phyloP scores from a whole-genome alignment of 1,140 invertebrate species.

The Notospermus geniculatus region DNA sequence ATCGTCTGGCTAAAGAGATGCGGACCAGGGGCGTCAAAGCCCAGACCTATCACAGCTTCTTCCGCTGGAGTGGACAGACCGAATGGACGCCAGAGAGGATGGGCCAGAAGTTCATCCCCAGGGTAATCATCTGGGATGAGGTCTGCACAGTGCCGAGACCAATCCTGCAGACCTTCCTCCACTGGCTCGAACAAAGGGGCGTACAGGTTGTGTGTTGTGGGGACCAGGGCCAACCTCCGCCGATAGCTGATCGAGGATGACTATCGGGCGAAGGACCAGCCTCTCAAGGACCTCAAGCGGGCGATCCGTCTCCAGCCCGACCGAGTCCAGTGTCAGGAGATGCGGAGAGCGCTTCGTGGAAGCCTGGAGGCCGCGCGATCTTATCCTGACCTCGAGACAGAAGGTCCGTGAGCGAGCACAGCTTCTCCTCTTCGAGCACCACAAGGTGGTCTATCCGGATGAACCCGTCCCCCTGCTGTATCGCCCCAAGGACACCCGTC shows the following conservation, averaged over 20 bases:
- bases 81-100: slow-evolving; percentile 16
- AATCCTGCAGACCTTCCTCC: slow-evolving; percentile 16
- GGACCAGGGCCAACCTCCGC: slow-evolving; percentile 15
- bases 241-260: slow-evolving; percentile 4
- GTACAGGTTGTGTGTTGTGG: slow-evolving; percentile 15
- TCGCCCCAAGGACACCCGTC: slow-evolving; percentile 13
- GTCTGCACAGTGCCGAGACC: slow-evolving; percentile 11
- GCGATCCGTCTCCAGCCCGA: too few relatives aligned
- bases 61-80: slow-evolving; percentile 13
- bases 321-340: too few relatives aligned
- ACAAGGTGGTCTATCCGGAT: slow-evolving; percentile 9
- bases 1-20: slow-evolving; percentile 11
- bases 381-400: slow-evolving; percentile 6
- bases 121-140: background rate
- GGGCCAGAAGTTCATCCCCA: slow-evolving; percentile 12
- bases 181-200: slow-evolving; percentile 12
- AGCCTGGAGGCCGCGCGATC: slow-evolving; percentile 12
- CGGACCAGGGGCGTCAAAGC: slow-evolving; percentile 2
- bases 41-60: slow-evolving; percentile 18
- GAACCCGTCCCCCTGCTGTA: slow-evolving; percentile 8
- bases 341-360: too few relatives aligned
- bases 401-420: slow-evolving; percentile 1
- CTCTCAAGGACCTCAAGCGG: too few relatives aligned
- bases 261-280: too few relatives aligned
- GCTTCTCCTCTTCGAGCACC: slow-evolving; percentile 7